A percentile compares a stretch with the other conserved stretches of the same genome.
phyloP scores from a whole-genome alignment of 2,797 vertebrate genomes.

The Rhinatrema bivittatum region DNA sequence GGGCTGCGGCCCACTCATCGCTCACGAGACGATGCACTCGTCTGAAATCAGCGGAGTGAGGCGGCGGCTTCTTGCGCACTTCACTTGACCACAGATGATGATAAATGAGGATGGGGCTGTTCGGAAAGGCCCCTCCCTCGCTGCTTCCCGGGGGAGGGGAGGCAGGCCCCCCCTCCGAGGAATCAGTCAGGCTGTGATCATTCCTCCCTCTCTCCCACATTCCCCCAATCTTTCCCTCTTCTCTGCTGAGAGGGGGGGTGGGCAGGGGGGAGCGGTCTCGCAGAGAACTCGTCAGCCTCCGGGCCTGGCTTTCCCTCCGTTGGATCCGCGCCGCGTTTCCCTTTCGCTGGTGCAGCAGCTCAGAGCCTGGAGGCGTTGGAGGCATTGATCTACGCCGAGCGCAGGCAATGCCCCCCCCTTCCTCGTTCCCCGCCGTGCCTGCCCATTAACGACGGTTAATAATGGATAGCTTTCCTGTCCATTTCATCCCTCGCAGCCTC shows the following conservation, averaged over 20 bases:
- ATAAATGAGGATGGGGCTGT: conserved; percentile 50
- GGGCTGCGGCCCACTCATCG: conserved; percentile 22
- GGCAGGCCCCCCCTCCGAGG: conserved; percentile 16
- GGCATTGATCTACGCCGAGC: neutral
- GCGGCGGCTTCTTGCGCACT: conserved; percentile 64
- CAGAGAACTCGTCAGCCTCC: neutral
- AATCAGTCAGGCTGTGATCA: conserved; percentile 8
- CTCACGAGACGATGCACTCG: conserved; percentile 24
- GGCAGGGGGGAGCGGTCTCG: too few species aligned
- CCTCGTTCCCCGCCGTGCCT: neutral
- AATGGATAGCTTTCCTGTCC: conserved; percentile 24
- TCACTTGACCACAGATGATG: conserved; percentile 65
- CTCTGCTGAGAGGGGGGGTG: conserved; percentile 21
- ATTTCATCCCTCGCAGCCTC: conserved; percentile 17
- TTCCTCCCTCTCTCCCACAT: conserved; percentile 3
- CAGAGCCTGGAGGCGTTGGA: neutral
- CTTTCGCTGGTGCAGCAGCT: neutral
- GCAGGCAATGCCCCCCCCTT: too few species aligned
- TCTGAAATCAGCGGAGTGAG: conserved; percentile 44
- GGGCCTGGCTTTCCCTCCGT: conserved; percentile 41
- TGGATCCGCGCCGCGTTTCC: conserved; percentile 29
- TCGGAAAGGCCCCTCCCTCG: too few species aligned
- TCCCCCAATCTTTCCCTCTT: conserved; percentile 4
- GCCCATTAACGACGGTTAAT: conserved; percentile 37
- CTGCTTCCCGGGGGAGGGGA: too few species aligned